phyloP scores from a whole-genome alignment of 2,113 vertebrate genomes.

The Prionailurus viverrinus region DNA sequence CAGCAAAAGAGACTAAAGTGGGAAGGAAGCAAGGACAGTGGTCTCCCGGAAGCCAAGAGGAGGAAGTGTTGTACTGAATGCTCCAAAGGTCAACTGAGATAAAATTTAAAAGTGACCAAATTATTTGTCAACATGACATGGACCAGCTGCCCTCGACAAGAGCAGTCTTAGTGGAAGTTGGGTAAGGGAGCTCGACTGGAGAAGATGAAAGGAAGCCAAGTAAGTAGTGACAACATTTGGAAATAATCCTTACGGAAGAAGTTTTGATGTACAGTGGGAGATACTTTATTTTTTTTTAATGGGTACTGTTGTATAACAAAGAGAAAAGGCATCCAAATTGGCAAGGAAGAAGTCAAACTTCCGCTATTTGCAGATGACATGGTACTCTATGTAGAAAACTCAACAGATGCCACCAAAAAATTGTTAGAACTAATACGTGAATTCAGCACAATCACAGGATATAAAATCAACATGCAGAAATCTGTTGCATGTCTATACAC shows the following conservation, averaged over 20 bases:
- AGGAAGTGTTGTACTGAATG: neutral
- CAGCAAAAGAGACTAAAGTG: neutral
- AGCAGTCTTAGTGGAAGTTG: neutral
- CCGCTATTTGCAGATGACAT: too few species aligned
- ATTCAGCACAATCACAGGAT: too few species aligned
- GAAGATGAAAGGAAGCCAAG: neutral
- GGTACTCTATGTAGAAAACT: too few species aligned
- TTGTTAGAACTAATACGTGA: too few species aligned
- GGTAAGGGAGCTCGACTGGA: neutral
- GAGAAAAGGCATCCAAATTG: too few species aligned
- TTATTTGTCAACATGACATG: neutral
- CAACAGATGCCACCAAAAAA: too few species aligned
- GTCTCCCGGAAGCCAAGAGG: neutral
- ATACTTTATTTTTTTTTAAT: neutral
- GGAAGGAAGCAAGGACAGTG: neutral
- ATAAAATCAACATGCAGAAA: too few species aligned
- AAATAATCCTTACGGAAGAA: neutral
- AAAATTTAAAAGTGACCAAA: neutral
- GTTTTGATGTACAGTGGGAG: neutral
- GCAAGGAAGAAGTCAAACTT: too few species aligned
- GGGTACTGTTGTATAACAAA: neutral
- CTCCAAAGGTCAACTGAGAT: neutral
- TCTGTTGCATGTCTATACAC: too few species aligned
- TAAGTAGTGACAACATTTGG: neutral
- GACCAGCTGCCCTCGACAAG: neutral